phyloP scores from a whole-genome alignment of 2,113 vertebrate genomes.

The Gulo gulo region DNA sequence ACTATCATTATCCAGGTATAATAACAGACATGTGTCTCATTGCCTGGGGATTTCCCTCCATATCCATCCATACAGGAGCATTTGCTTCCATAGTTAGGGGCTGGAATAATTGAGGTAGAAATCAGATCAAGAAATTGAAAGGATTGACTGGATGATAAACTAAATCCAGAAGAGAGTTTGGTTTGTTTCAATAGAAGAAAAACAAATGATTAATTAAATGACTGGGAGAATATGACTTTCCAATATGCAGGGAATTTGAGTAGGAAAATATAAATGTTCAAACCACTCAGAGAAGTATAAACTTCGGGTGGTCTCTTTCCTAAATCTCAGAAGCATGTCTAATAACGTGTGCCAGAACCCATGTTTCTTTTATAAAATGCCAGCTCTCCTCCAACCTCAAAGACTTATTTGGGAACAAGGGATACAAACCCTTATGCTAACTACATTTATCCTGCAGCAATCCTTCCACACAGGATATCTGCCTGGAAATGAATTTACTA shows the following conservation, averaged over 20 bases:
- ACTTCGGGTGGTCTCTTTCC: conserved; percentile 72
- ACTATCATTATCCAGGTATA: conserved; percentile 64
- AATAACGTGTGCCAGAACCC: conserved; percentile 56
- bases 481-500: conserved; percentile 56
- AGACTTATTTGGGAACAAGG: conserved; percentile 50
- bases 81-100: background rate
- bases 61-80: background rate
- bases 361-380: conserved; percentile 71
- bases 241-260: conserved; percentile 51
- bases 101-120: background rate
- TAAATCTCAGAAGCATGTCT: conserved; percentile 62
- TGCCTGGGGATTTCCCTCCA: background rate
- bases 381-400: conserved; percentile 60
- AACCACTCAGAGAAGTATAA: conserved; percentile 67
- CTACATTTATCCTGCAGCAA: conserved; percentile 43
- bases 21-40: conserved; percentile 30
- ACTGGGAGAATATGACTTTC: conserved; percentile 60
- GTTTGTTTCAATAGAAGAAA: conserved; percentile 51
- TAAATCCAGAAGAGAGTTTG: conserved; percentile 58
- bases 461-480: conserved; percentile 53
- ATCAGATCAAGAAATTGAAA: conserved; percentile 46
- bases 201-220: conserved; percentile 66
- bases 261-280: conserved; percentile 70
- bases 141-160: background rate
- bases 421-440: conserved; percentile 54